Evolutionary conservation across 2,888 invertebrate species (phyloP).

Genomic region (Rotaria socialis): DNA sequence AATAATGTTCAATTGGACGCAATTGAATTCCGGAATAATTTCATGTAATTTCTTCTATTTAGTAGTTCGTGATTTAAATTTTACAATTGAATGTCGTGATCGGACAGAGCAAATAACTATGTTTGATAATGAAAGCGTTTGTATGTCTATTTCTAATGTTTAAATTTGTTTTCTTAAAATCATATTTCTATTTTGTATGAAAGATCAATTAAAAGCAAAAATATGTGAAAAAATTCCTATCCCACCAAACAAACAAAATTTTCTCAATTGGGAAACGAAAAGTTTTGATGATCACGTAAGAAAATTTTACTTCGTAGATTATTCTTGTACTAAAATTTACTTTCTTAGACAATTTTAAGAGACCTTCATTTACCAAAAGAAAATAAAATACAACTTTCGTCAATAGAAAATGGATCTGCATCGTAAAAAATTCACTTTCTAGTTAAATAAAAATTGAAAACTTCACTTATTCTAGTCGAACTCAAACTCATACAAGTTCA

Average conservation of each 20-base stretch:
- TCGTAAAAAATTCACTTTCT: not conserved
- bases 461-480: not conserved
- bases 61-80: not conserved
- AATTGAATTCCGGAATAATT: too few relatives aligned
- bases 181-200: not conserved
- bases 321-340: too few relatives aligned
- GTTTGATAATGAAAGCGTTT: not conserved
- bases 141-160: not conserved
- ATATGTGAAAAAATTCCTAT: not conserved
- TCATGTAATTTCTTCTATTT: not conserved
- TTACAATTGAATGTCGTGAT: not conserved
- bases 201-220: not conserved
- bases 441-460: not conserved
- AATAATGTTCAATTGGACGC: too few relatives aligned
- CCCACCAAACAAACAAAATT: not conserved
- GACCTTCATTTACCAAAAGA: not conserved
- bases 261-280: slow-evolving; percentile 2
- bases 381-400: not conserved
- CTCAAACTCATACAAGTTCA: not conserved
- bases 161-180: too few relatives aligned
- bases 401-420: not conserved
- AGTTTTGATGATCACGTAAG: not conserved
- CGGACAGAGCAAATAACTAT: not conserved
- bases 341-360: not conserved
- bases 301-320: too few relatives aligned